Base-by-base conservation (phyloP, 2,797 vertebrate genomes). In the Phataginus tricuspis region DNA sequence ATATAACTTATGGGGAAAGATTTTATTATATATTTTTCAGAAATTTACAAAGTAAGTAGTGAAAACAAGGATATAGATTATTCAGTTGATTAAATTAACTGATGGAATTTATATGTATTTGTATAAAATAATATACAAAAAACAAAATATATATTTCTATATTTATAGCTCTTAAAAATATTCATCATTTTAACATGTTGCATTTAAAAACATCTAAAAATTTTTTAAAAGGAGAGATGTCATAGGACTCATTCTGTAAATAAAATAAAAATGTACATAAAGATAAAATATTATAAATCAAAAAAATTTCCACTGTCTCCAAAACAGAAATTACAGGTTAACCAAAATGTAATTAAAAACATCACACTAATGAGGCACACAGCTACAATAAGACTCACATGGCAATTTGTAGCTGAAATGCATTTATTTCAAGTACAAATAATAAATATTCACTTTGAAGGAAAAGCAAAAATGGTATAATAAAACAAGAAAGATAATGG, bases 361-460 rank as follows among this genome's bases (percentile, higher is more conserved):
- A 55, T 88, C 55, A 68, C 10, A 63, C 2, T 57, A 69, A 82
- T 82, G 59, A 34, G 5, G 7, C 27, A 75, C 39, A 55, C 15
- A 27, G 23, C 34, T 77, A 69, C 63, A 53, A 69, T 82, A 87
- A 16, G 5, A 53, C 11, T 72, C 34, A 82, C n/a, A 74, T 49
- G n/a, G 59, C 23, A 55, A 74, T 64, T 68, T 49, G 49, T 37
- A 86, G 49, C 19, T 74, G 37, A 91, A 79, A 80, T 72, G 4
- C 42, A 80, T 72, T 71, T 90, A 55, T 72, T 86, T 66, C 37
- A 86, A 95, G 37, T 55, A 79, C 31, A 85, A 89, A 59, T 51
- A 66, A 68, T 78, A 84, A 85, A 21, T 39, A 68, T 49, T 59
- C 18, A 49, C 15, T 69, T 51, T n/a, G 23, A 85, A 7, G 19